Evolutionary conservation across 2,113 vertebrate species (phyloP).

Genomic region (Thymallus thymallus): DNA sequence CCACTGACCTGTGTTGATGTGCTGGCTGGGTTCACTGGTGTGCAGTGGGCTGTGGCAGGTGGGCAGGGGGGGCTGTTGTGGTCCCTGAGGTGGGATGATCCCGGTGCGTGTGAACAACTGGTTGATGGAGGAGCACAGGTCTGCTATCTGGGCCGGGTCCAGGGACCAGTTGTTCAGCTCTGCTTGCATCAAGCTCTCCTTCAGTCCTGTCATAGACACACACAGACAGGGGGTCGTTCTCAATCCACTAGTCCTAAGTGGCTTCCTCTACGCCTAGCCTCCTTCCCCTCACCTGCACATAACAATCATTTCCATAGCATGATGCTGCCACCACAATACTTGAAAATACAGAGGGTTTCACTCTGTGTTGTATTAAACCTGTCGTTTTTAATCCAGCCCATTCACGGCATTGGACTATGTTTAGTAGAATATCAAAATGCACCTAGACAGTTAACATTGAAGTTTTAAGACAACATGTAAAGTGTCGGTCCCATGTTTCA

Average conservation of each 20-base stretch:
- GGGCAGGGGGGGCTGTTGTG: conserved; percentile 63
- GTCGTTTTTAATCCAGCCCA: no score
- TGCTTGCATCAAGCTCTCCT: conserved; percentile 86
- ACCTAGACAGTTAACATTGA: no score
- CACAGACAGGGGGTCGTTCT: background rate
- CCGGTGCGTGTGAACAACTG: conserved; percentile 86
- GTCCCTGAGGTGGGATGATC: conserved; percentile 80
- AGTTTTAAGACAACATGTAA: no score
- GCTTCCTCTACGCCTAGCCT: background rate
- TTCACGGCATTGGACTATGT: no score
- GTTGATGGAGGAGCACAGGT: conserved; percentile 87
- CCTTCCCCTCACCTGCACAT: background rate
- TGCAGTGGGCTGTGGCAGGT: conserved; percentile 75
- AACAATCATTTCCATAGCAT: no score
- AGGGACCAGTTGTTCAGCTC: conserved; percentile 88
- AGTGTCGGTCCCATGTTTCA: no score
- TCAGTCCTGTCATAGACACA: conserved; percentile 71
- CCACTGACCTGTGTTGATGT: conserved; percentile 74
- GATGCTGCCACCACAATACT: no score
- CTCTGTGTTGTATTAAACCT: no score
- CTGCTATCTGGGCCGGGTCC: conserved; percentile 82
- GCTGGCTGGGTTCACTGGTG: conserved; percentile 74
- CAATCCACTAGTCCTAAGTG: background rate
- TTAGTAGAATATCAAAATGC: no score
- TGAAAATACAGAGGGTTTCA: no score